Conservation (phyloP, 2,113 vertebrate genomes). For the Leuciscus idus region DNA sequence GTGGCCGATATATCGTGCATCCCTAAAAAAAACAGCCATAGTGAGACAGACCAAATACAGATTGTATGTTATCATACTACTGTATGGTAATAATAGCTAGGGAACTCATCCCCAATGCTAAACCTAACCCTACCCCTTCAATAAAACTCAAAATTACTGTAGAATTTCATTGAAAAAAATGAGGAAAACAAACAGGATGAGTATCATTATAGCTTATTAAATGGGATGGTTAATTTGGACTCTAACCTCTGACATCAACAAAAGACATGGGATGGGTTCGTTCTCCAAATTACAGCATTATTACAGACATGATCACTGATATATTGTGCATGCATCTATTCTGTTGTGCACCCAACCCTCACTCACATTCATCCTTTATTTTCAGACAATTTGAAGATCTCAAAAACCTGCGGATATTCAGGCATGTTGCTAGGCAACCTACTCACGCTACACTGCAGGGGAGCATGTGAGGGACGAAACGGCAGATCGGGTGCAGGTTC, state of each 20-base stretch:
- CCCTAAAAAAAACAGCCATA: too few species aligned
- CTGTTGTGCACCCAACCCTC: conserved; percentile 48
- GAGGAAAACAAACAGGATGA: not conserved
- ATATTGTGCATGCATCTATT: conserved; percentile 50
- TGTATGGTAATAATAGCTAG: too few species aligned
- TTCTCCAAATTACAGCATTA: not conserved
- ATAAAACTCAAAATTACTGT: too few species aligned
- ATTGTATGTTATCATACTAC: too few species aligned
- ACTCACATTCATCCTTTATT: conserved; percentile 57
- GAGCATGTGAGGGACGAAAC: conserved; percentile 65
- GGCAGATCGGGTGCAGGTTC: conserved; percentile 45
- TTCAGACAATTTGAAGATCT: conserved; percentile 69
- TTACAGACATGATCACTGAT: not conserved
- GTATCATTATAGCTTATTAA: not conserved
- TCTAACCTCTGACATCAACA: not conserved
- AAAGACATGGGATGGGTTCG: not conserved
- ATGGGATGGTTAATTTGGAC: not conserved
- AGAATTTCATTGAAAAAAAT: too few species aligned
- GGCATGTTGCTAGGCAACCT: conserved; percentile 77
- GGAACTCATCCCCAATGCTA: too few species aligned
- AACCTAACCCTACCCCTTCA: too few species aligned
- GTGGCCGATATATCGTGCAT: too few species aligned
- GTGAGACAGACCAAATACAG: too few species aligned
- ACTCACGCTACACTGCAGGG: conserved; percentile 70
- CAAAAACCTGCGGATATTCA: conserved; percentile 63